phyloP scores from a whole-genome alignment of 2,113 vertebrate genomes.

The Lepus americanus region DNA sequence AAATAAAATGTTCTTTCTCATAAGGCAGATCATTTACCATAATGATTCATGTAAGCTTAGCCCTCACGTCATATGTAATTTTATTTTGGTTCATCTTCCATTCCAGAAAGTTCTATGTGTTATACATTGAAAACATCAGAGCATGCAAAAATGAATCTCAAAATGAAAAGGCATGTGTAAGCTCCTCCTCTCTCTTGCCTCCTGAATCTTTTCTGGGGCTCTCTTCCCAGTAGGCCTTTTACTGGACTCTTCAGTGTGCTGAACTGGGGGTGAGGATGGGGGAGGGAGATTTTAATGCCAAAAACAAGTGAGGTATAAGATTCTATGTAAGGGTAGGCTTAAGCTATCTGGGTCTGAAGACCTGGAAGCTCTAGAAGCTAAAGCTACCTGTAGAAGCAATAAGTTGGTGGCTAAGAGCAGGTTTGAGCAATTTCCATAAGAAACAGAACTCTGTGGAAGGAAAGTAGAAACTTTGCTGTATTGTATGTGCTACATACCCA shows the following conservation, averaged over 20 bases:
- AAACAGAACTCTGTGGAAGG: not conserved
- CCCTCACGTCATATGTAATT: not conserved
- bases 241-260: not conserved
- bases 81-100: not conserved
- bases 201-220: not conserved
- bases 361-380: not conserved
- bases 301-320: not conserved
- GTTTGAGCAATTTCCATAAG: not conserved
- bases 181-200: not conserved
- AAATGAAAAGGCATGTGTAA: not conserved
- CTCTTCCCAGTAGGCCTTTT: not conserved
- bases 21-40: not conserved
- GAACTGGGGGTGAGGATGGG: too few relatives aligned
- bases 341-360: not conserved
- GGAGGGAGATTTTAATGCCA: not conserved
- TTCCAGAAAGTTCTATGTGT: not conserved
- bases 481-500: not conserved
- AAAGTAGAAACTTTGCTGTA: not conserved
- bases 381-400: not conserved
- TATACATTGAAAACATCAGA: conserved; percentile 25
- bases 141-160: not conserved
- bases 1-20: conserved; percentile 44
- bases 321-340: not conserved
- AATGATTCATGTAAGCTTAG: not conserved
- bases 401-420: not conserved